These are phyloP conservation scores for Schmidtea mediterranea DNA, from an alignment of 1,140 invertebrate species.

Conservation along the genomic window DNA sequence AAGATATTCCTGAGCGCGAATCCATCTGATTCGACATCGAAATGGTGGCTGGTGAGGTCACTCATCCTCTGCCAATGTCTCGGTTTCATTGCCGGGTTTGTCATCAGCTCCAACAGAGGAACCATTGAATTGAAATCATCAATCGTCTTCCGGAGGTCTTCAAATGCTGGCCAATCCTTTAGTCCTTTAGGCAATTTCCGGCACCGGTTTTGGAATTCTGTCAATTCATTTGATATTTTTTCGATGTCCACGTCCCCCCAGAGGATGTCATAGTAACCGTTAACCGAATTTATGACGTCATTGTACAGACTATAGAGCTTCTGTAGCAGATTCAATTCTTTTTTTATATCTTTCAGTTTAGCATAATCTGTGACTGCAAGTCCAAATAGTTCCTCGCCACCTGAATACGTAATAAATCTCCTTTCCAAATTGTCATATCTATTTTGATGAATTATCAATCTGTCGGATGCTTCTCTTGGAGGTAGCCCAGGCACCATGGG, in stretches of 20 bases:
- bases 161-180: conserved; percentile 89
- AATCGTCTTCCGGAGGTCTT: conserved; percentile 74
- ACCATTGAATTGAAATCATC: conserved; percentile 94
- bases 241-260: conserved; percentile 89
- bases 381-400: conserved; percentile 74
- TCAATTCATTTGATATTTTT: conserved; percentile 78
- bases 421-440: conserved; percentile 81
- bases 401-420: conserved; percentile 66
- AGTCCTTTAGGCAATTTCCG: conserved; percentile 66
- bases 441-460: conserved; percentile 61
- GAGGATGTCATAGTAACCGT: conserved; percentile 76
- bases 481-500: conserved; percentile 67
- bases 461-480: conserved; percentile 67
- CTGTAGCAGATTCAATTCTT: conserved; percentile 72
- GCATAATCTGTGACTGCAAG: conserved; percentile 64
- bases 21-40: conserved; percentile 69
- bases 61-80: conserved; percentile 81
- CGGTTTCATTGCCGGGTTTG: conserved; percentile 84
- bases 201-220: conserved; percentile 67
- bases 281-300: conserved; percentile 74
- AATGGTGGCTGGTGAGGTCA: conserved; percentile 57
- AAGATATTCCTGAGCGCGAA: conserved; percentile 79
- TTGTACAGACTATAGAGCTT: conserved; percentile 86
- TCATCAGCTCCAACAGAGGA: conserved; percentile 73
- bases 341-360: conserved; percentile 61